phyloP scores from a whole-genome alignment of 2,113 vertebrate genomes.

The Melozone crissalis region DNA sequence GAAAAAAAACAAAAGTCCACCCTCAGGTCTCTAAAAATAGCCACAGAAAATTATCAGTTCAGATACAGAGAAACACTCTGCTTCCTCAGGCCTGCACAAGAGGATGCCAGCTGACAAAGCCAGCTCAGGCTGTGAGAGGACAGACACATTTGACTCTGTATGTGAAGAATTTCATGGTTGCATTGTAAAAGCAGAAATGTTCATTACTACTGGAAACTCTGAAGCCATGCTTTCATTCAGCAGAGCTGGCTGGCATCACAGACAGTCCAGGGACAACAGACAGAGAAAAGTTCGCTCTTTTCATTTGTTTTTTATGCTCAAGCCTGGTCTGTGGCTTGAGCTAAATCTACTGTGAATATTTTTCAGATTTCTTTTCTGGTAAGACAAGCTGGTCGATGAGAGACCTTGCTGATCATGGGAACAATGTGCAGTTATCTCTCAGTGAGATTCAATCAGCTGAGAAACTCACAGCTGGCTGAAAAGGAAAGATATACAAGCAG shows the following conservation, averaged over 20 bases:
- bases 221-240: not conserved
- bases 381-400: not conserved
- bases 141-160: not conserved
- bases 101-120: not conserved
- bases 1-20: not conserved
- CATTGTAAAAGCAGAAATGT: not conserved
- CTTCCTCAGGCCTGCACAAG: not conserved
- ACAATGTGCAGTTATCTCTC: not conserved
- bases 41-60: not conserved
- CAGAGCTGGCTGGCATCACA: not conserved
- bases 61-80: not conserved
- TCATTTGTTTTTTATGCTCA: not conserved
- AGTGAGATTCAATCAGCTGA: not conserved
- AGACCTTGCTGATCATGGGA: constrained; percentile 6
- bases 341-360: not conserved
- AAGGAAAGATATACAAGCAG: not conserved
- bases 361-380: not conserved
- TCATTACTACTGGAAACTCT: not conserved
- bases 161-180: not conserved
- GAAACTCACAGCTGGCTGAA: constrained; percentile 27
- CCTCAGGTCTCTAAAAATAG: constrained; percentile 28
- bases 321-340: not conserved
- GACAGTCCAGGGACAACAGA: not conserved
- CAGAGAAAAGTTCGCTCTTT: not conserved
- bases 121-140: not conserved